These are phyloP conservation scores for Eupithecia insigniata DNA, from an alignment of 2,888 invertebrate species.

Conservation along the genomic window DNA sequence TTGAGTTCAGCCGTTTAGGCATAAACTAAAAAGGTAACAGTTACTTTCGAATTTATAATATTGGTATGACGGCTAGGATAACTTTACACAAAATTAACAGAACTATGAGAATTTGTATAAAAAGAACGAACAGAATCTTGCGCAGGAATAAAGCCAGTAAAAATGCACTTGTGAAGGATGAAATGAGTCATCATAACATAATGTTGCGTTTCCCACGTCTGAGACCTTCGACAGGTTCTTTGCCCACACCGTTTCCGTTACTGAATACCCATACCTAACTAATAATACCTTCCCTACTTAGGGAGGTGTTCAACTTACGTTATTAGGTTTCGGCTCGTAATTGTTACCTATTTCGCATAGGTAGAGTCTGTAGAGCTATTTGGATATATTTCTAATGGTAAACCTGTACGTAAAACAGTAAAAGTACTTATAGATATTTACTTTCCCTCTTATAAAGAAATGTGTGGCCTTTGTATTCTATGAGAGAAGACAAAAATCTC, in stretches of 20 bases:
- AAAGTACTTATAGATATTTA: neutral
- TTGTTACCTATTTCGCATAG: neutral
- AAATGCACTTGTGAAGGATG: slow-evolving; percentile 18
- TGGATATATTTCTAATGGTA: neutral
- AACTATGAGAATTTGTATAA: neutral
- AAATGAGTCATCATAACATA: slow-evolving; percentile 43
- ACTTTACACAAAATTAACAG: no score
- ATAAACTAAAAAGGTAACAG: no score
- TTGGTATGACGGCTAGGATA: no score
- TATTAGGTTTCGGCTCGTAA: neutral
- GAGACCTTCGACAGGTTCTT: slow-evolving; percentile 38
- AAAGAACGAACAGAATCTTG: neutral
- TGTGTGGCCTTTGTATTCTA: neutral
- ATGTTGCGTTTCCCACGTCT: slow-evolving; percentile 40
- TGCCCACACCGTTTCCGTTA: slow-evolving; percentile 40
- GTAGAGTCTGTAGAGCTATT: neutral
- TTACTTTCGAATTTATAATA: no score
- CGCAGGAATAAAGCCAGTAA: slow-evolving; percentile 4
- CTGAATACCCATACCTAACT: slow-evolving; percentile 3
- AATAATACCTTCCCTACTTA: neutral
- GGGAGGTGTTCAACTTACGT: neutral
- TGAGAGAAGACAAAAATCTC: neutral
- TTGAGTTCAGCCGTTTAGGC: no score
- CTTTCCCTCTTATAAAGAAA: neutral
- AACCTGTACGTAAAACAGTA: neutral